Conservation (phyloP, 2,888 invertebrate species). For the Netelia melanura region DNA sequence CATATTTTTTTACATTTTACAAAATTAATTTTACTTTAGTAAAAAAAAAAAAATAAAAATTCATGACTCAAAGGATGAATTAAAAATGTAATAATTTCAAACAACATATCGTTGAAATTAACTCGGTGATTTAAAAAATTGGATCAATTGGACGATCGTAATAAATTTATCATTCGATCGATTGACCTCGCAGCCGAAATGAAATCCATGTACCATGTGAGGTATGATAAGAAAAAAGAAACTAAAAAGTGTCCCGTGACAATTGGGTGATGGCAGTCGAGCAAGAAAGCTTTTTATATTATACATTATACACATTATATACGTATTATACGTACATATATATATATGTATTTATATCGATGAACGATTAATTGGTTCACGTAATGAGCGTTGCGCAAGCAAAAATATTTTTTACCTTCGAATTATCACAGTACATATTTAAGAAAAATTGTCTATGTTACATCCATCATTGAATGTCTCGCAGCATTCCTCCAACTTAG, state of each 20-base stretch:
- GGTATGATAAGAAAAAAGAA: conserved; percentile 64
- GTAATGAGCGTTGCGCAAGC: conserved; percentile 71
- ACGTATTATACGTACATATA: conserved; percentile 63
- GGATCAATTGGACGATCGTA: conserved; percentile 1
- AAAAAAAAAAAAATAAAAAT: neutral
- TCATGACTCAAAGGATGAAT: neutral
- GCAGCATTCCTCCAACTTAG: conserved; percentile 42
- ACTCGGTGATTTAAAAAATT: conserved; percentile 1
- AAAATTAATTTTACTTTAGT: conserved; percentile 14
- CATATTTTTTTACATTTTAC: neutral
- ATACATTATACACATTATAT: conserved; percentile 48
- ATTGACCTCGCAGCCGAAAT: conserved; percentile 82
- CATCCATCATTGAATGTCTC: conserved; percentile 74
- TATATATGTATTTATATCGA: conserved; percentile 71
- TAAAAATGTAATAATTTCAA: neutral
- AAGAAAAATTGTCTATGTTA: conserved; percentile 73
- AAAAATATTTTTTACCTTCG: conserved; percentile 75
- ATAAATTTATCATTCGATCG: conserved; percentile 47
- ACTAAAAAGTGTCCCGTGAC: conserved; percentile 61
- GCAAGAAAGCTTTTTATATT: conserved; percentile 75
- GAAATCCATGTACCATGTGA: conserved; percentile 81
- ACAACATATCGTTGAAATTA: conserved; percentile 15
- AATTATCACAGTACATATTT: conserved; percentile 75
- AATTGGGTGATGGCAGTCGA: conserved; percentile 75
- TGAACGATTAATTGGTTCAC: conserved; percentile 71